Evolutionary conservation across 2,888 invertebrate genomes (phyloP).

Genomic region (Xanthia togata): DNA sequence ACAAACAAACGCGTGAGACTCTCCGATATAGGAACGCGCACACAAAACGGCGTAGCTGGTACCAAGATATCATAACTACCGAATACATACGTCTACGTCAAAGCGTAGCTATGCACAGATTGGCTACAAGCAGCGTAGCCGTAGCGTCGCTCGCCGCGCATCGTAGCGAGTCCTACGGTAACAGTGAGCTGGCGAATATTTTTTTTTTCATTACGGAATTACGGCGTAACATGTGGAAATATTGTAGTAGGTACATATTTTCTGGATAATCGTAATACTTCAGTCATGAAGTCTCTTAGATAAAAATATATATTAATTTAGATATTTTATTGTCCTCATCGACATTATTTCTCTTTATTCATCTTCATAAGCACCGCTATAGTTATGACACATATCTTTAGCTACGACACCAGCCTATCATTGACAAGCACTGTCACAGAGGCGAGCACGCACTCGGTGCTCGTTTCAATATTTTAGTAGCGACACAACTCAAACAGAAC

Average conservation of each 20-base stretch:
- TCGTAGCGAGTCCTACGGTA: conserved; percentile 33
- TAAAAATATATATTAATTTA: background rate
- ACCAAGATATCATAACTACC: conserved; percentile 41
- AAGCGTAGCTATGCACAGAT: conserved; percentile 46
- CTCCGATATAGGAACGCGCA: conserved; percentile 73
- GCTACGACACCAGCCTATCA: conserved; percentile 67
- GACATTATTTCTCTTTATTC: background rate
- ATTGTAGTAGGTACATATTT: background rate
- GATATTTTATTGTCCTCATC: background rate
- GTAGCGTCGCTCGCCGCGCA: conserved; percentile 29
- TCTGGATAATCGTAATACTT: background rate
- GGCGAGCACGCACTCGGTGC: conserved; percentile 83
- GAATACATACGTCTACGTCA: conserved; percentile 35
- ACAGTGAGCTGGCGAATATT: conserved; percentile 2
- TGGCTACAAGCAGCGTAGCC: conserved; percentile 28
- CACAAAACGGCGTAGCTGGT: conserved; percentile 54
- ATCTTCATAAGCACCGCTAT: background rate
- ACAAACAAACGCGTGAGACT: conserved; percentile 83
- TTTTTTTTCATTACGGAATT: background rate
- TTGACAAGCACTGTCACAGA: conserved; percentile 77
- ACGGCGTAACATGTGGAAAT: background rate
- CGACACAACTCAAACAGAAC: conserved; percentile 87
- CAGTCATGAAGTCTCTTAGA: background rate
- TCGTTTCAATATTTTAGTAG: conserved; percentile 90
- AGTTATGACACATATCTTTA: conserved; percentile 53